Evolutionary conservation across 1,140 invertebrate species (phyloP), one percentile per base, ranked within the genome.

Genomic region (Tribolium castaneum): DNA sequence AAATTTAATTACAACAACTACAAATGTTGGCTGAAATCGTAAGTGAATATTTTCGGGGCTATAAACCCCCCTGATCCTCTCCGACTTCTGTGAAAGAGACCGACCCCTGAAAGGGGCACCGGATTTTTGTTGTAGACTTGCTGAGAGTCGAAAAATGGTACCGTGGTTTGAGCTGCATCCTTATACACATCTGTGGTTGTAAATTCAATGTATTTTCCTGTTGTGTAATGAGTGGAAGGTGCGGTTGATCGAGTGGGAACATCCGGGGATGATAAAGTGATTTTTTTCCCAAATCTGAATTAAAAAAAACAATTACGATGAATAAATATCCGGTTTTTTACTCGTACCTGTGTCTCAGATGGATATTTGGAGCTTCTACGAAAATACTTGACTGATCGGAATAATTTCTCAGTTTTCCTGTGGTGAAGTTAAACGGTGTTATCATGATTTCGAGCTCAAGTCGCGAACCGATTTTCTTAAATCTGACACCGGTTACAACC

Each of bases 61-160:
- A 95, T 80, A 83, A 92, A 96, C n/a, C 94, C 94, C 6, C 94
- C 94, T 56, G 88, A 94, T 16, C 90, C 89, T 1, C 75, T 72
- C 16, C 86, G 87, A 9, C 93, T 93, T 84, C 94, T 94, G 85
- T 94, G 93, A 81, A 92, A 93, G 25, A 96, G 85, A 0, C 94
- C 94, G 14, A 93, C 90, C 0, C 94, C 94, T 12, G 90, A 87
- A 0, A 92, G 80, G 59, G 92, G 89, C 7, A 90, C 87, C 6
- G 92, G 87, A 3, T 92, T 91, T 52, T 88, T 86, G 1, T 91
- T 89, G 12, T 86, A 84, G 0, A 96, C 90, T 3, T 90, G 87
- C 84, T 96, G 94, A 74, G 91, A 89, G 84, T 96, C 95, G 0
- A 96, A 85, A 85, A 94, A 96, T 1, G 95, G 94, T 39, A 96